A percentile compares a stretch with the other conserved stretches of the same genome.
Evolutionary conservation across 2,797 vertebrate genomes (phyloP).

Genomic region (Sebastes jordani): DNA sequence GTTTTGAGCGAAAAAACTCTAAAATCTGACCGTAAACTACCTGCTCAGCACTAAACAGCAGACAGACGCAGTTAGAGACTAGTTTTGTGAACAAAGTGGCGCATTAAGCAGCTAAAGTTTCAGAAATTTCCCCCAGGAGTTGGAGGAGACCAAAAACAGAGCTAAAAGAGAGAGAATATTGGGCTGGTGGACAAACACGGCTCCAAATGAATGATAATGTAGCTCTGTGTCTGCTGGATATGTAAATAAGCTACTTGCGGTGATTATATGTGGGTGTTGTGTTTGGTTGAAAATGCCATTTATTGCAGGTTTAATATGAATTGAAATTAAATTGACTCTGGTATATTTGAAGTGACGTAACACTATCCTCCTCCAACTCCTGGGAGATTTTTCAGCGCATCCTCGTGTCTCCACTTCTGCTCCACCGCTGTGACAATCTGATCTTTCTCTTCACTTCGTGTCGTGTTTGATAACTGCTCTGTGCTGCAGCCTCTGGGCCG

Average conservation of each 20-base stretch:
- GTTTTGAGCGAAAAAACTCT: background rate
- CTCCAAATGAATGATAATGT: background rate
- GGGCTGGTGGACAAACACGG: background rate
- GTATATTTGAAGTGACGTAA: background rate
- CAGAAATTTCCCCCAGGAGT: background rate
- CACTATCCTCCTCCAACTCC: background rate
- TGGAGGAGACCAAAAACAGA: background rate
- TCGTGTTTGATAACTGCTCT: slow-evolving; percentile 13
- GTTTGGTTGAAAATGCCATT: background rate
- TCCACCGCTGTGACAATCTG: slow-evolving; percentile 4
- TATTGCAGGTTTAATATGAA: background rate
- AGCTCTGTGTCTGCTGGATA: background rate
- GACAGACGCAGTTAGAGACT: background rate
- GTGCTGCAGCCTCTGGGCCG: background rate
- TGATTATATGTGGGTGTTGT: background rate
- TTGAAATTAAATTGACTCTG: background rate
- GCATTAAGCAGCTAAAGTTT: background rate
- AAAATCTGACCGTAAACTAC: background rate
- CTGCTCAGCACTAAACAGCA: background rate
- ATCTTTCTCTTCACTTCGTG: slow-evolving; percentile 9
- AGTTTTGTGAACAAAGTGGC: background rate
- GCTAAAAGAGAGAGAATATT: background rate
- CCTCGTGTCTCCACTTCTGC: background rate
- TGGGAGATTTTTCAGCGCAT: background rate
- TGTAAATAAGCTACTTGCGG: background rate